phyloP scores from a whole-genome alignment of 2,888 invertebrate genomes.

The Alsophila aescularia region DNA sequence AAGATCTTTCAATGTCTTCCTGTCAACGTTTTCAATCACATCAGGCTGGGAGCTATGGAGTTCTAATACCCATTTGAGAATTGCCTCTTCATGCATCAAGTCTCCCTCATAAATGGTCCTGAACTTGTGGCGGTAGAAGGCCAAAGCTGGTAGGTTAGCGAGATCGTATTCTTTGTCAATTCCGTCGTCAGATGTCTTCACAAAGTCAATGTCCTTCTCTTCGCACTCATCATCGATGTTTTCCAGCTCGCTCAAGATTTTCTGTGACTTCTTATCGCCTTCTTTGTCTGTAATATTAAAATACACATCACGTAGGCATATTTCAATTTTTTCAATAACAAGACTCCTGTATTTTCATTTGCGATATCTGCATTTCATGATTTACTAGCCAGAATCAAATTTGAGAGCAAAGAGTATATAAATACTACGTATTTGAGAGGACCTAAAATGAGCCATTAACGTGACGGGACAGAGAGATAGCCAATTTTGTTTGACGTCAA shows the following conservation, averaged over 20 bases:
- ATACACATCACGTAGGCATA: not conserved
- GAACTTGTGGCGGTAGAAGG: conserved; percentile 94
- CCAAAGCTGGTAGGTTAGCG: conserved; percentile 91
- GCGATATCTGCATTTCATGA: not conserved
- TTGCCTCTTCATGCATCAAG: conserved; percentile 95
- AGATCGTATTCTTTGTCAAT: conserved; percentile 95
- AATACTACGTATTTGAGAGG: no score
- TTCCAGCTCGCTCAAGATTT: conserved; percentile 94
- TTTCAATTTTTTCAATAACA: no score
- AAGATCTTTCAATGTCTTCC: conserved; percentile 94
- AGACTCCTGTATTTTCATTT: not conserved
- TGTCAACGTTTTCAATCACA: conserved; percentile 95
- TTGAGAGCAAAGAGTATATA: no score
- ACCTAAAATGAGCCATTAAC: not conserved
- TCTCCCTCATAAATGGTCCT: conserved; percentile 95
- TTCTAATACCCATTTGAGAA: conserved; percentile 95
- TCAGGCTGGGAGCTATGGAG: conserved; percentile 93
- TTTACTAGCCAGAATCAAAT: not conserved
- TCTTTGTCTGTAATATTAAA: conserved; percentile 88
- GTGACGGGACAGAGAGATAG: not conserved
- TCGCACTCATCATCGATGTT: conserved; percentile 97
- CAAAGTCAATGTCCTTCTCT: conserved; percentile 95
- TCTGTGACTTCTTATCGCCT: conserved; percentile 94
- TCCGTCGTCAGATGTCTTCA: conserved; percentile 95
- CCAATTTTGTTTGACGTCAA: not conserved